A percentile compares a stretch with the other conserved stretches of the same genome.
Evolutionary conservation across 2,797 vertebrate genomes (phyloP).

Genomic region (Macrochelys suwanniensis): DNA sequence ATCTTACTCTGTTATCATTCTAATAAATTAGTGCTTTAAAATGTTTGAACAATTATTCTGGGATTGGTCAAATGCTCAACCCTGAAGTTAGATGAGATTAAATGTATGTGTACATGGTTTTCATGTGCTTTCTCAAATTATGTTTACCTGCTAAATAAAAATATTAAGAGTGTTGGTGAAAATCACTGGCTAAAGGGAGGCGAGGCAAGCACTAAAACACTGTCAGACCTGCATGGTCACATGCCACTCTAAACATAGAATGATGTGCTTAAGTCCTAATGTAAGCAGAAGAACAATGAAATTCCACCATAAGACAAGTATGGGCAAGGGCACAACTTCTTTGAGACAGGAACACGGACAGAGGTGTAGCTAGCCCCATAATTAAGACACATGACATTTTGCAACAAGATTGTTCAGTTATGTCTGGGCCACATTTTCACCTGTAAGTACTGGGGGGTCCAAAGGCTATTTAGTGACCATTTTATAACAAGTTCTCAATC

Average conservation of each 20-base stretch:
- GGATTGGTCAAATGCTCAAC: not conserved
- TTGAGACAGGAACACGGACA: not conserved
- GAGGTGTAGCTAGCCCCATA: accelerated
- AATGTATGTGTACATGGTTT: not conserved
- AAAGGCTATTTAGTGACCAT: not conserved
- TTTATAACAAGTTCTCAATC: not conserved
- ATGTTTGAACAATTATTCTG: not conserved
- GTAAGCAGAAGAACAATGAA: not conserved
- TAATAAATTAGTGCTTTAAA: not conserved
- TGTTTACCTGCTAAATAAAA: not conserved
- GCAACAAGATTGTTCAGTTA: not conserved
- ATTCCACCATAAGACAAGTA: not conserved
- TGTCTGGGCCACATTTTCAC: not conserved
- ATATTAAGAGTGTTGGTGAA: not conserved
- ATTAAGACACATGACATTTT: not conserved
- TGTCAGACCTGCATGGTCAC: not conserved
- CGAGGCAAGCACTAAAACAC: not conserved
- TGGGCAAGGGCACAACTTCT: not conserved
- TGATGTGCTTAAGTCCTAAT: not conserved
- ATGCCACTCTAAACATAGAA: not conserved
- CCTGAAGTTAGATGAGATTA: not conserved
- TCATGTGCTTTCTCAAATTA: not conserved
- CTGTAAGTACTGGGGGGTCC: not conserved
- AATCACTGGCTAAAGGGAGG: not conserved
- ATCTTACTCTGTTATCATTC: not conserved